These are phyloP conservation scores for Phortica variegata DNA, from an alignment of 1,140 invertebrate species.

Conservation along the genomic window DNA sequence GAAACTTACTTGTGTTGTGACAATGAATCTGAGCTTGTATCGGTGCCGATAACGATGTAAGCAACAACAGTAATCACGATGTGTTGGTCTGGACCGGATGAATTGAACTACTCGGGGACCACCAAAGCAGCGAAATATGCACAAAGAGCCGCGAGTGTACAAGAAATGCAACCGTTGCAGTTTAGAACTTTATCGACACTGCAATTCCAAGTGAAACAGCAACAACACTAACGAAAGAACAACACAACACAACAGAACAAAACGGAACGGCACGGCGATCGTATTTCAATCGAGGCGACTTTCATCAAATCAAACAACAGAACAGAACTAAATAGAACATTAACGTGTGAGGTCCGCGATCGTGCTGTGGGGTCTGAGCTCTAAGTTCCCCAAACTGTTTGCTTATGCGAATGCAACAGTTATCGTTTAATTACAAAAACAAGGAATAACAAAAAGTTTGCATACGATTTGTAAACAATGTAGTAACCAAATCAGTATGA, in stretches of 20 bases:
- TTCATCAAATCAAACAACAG: not conserved
- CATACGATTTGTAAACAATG: conserved; percentile 37
- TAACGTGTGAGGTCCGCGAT: conserved; percentile 1
- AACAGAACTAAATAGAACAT: no score
- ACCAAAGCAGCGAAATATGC: conserved; percentile 32
- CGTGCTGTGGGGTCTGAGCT: conserved; percentile 30
- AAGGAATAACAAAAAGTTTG: conserved; percentile 34
- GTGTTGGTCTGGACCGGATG: conserved; percentile 30
- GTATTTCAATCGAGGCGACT: conserved; percentile 39
- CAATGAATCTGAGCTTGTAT: no score
- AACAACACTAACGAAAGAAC: conserved; percentile 6
- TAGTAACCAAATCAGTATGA: no score
- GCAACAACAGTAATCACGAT: not conserved
- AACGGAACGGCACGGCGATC: conserved; percentile 29
- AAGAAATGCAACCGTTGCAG: conserved; percentile 38
- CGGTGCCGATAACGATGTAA: conserved; percentile 42
- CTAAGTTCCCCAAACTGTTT: conserved; percentile 22
- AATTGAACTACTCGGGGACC: conserved; percentile 51
- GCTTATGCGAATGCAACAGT: conserved; percentile 26
- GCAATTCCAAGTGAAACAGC: conserved; percentile 42
- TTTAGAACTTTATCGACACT: conserved; percentile 15
- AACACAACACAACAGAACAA: no score
- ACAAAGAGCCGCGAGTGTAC: conserved; percentile 35
- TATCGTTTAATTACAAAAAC: conserved; percentile 34
- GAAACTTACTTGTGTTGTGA: no score